Evolutionary conservation across 2,888 invertebrate genomes (phyloP).

Genomic region (Acheta domesticus): DNA sequence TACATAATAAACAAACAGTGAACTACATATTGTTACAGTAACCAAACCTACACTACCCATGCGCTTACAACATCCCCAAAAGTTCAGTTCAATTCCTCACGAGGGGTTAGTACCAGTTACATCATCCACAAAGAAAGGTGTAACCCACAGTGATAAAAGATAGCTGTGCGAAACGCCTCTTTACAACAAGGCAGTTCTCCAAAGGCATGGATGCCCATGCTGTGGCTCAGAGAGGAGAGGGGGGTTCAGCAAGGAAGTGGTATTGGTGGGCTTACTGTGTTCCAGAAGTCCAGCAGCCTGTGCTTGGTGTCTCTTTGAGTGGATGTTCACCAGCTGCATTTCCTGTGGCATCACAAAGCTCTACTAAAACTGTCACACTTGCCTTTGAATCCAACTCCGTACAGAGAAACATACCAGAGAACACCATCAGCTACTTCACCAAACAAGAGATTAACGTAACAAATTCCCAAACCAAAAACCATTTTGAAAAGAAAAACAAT

Average conservation of each 20-base stretch:
- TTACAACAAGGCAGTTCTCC: neutral
- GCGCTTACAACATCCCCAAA: too few relatives aligned
- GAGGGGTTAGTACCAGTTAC: neutral
- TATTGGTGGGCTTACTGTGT: neutral
- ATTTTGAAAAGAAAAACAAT: neutral
- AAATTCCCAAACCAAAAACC: neutral
- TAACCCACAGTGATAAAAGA: neutral
- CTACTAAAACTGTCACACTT: neutral
- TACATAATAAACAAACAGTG: too few relatives aligned
- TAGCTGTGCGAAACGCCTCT: neutral
- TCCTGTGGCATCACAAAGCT: neutral
- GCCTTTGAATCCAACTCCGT: neutral
- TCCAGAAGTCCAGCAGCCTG: neutral
- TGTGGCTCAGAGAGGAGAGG: neutral
- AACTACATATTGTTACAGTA: too few relatives aligned
- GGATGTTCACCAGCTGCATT: neutral
- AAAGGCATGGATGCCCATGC: conserved; percentile 1
- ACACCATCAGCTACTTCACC: too few relatives aligned
- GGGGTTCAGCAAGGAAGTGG: neutral
- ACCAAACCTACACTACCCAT: too few relatives aligned
- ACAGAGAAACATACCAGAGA: too few relatives aligned
- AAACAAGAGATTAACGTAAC: too few relatives aligned
- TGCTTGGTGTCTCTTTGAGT: neutral
- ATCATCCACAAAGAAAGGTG: neutral
- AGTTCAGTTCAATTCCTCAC: too few relatives aligned